Evolutionary conservation across 2,797 vertebrate species (phyloP), one percentile per base, ranked within the genome.

Genomic region (Leptodactylus fallax): DNA sequence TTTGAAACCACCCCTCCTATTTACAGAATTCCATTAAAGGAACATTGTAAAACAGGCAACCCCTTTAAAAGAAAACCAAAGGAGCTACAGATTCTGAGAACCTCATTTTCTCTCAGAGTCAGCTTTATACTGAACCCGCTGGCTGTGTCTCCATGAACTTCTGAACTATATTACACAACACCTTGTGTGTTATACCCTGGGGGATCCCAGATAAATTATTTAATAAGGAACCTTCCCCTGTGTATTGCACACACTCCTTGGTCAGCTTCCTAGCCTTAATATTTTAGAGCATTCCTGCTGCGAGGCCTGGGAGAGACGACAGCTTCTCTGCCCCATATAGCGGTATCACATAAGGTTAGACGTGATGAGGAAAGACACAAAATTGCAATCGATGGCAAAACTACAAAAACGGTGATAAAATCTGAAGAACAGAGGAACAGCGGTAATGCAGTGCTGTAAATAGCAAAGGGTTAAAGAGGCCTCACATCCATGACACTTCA

Each of bases 251-350:
- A 1, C 6, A 21, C 49, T n/a, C 45, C 74, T 72, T 36, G 65
- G 69, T 72, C 69, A 17, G 27, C 7, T 45, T n/a, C n/a, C n/a
- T n/a, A 23, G 47, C 72, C 72, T 51, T 77, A 77, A 53, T 77
- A 77, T 77, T 77, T 53, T 53, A 77, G 11, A 53, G 21, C 49
- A 23, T 77, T 23, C 49, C 74, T 77, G 47, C 47, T 53, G 72
- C 7, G 11, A 51, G 72, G 19, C 17, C 47, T 21, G 71, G 71
- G 71, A 49, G 27, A 72, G 36, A n/a, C 36, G 1, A 19, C 25
- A 16, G 69, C 16, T 72, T 7, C 25, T 72, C 36, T 72, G 27
- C 3, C 7, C 69, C 7, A 47, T 21, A 36, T 47, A 6, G 27
- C 27, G 25, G 67, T 8, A 19, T 45, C 67, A 71, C 14, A 45